A percentile compares a stretch with the other conserved stretches of the same genome.
Evolutionary conservation across 1,140 invertebrate genomes (phyloP).

Genomic region (Hermatobates lingyangjiaoensis): DNA sequence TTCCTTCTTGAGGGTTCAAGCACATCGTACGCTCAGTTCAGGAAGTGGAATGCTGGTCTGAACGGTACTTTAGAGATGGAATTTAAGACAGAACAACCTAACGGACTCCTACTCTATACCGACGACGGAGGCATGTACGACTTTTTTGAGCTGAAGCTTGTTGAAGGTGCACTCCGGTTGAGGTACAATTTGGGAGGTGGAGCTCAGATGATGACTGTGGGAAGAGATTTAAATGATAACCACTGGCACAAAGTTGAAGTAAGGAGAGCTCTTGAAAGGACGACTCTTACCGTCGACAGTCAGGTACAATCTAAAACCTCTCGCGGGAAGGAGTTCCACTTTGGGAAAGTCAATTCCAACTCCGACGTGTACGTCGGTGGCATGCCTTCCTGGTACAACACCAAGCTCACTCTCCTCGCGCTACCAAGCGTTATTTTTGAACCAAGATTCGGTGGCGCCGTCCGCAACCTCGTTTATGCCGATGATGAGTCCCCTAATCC

Average conservation of each 20-base stretch:
- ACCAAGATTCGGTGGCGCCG: slow-evolving; percentile 63
- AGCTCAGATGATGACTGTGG: slow-evolving; percentile 70
- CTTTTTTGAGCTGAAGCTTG: slow-evolving; percentile 86
- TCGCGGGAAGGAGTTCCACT: slow-evolving; percentile 64
- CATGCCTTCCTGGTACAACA: slow-evolving; percentile 73
- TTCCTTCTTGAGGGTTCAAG: slow-evolving; percentile 67
- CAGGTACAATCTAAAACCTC: slow-evolving; percentile 50
- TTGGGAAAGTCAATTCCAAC: slow-evolving; percentile 64
- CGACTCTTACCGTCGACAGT: slow-evolving; percentile 61
- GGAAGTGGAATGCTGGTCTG: slow-evolving; percentile 69
- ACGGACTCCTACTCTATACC: slow-evolving; percentile 75
- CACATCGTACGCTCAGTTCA: slow-evolving; percentile 73
- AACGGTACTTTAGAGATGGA: slow-evolving; percentile 80
- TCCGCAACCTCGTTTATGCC: slow-evolving; percentile 70
- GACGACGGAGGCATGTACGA: slow-evolving; percentile 86
- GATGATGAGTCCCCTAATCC: slow-evolving; percentile 49
- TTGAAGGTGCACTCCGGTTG: slow-evolving; percentile 70
- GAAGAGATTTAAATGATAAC: slow-evolving; percentile 65
- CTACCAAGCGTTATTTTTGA: slow-evolving; percentile 80
- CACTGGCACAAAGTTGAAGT: slow-evolving; percentile 80
- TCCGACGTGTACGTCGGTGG: slow-evolving; percentile 83
- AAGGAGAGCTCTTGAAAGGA: slow-evolving; percentile 51
- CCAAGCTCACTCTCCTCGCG: slow-evolving; percentile 59
- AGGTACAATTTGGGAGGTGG: slow-evolving; percentile 73
- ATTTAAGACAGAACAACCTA: slow-evolving; percentile 77